Percentiles rank a stretch among this genome's conserved stretches.
phyloP scores from a whole-genome alignment of 2,113 vertebrate genomes.

The Cyanistes caeruleus region DNA sequence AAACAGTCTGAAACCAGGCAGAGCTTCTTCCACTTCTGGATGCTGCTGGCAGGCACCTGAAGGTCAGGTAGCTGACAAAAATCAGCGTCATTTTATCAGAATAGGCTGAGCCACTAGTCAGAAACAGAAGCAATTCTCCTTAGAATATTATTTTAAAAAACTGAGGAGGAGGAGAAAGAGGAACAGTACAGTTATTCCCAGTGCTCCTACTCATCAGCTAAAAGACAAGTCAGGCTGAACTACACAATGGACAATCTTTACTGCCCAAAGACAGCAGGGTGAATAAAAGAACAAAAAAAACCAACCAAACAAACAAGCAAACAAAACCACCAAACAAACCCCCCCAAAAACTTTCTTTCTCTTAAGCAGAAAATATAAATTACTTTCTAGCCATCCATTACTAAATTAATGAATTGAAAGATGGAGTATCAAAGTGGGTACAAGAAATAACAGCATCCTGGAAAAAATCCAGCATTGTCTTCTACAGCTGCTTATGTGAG shows the following conservation, averaged over 20 bases:
- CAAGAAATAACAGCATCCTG: not conserved
- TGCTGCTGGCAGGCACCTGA: not conserved
- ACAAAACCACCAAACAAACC: not conserved
- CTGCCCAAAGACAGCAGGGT: not conserved
- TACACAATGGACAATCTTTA: not conserved
- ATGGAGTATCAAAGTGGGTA: not conserved
- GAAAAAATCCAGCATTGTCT: conserved; percentile 52
- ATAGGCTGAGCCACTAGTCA: not conserved
- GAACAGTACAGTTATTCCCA: not conserved
- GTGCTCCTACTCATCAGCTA: not conserved
- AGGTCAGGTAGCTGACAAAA: not conserved
- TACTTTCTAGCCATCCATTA: conserved; percentile 12
- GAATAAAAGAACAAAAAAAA: not conserved
- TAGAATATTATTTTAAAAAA: not conserved
- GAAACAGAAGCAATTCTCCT: not conserved
- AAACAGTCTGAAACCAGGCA: not conserved
- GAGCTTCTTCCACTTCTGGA: not conserved
- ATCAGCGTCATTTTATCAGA: not conserved
- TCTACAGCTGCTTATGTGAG: conserved; percentile 21
- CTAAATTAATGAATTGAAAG: conserved; percentile 2
- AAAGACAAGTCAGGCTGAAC: not conserved
- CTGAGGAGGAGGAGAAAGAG: not conserved
- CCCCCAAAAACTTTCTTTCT: not conserved
- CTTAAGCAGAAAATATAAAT: not conserved
- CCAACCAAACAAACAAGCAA: not conserved